phyloP scores from a whole-genome alignment of 2,888 invertebrate species.

The Frankliniella intonsa region DNA sequence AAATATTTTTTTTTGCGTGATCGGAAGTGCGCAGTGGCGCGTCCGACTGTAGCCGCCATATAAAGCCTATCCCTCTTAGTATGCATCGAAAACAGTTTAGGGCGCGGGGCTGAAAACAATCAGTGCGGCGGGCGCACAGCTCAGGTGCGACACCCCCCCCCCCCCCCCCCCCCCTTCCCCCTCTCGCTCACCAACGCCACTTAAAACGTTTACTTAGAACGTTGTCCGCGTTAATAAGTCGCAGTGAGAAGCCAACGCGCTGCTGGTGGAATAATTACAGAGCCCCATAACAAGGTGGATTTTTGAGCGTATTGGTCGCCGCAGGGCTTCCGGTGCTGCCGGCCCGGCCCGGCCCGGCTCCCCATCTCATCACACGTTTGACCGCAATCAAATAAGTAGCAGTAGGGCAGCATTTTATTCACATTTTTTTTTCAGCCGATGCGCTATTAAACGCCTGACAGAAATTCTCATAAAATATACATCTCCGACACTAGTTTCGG shows the following conservation, averaged over 20 bases:
- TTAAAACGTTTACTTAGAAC: conserved; percentile 4
- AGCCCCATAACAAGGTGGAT: conserved; percentile 14
- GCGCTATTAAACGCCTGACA: too few species aligned
- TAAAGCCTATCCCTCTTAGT: neutral
- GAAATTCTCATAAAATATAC: too few species aligned
- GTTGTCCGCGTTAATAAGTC: conserved; percentile 7
- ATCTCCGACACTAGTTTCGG: too few species aligned
- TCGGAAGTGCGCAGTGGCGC: too few species aligned
- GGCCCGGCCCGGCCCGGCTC: neutral
- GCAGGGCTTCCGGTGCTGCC: conserved; percentile 7
- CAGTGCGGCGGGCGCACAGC: neutral
- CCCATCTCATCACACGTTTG: too few species aligned
- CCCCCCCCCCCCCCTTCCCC: neutral
- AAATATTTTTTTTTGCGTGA: too few species aligned
- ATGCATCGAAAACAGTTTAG: conserved; percentile 23
- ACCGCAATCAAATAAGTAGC: too few species aligned
- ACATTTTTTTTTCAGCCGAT: too few species aligned
- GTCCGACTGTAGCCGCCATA: too few species aligned
- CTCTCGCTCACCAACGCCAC: neutral
- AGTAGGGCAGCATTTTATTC: too few species aligned
- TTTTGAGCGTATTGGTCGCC: conserved; percentile 18
- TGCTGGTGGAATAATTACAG: neutral
- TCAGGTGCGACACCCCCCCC: neutral
- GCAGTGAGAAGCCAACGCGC: neutral
- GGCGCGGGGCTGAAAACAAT: neutral